Percentiles rank a stretch among this genome's conserved stretches.
phyloP scores from a whole-genome alignment of 2,113 vertebrate species.

The Odontesthes bonariensis region DNA sequence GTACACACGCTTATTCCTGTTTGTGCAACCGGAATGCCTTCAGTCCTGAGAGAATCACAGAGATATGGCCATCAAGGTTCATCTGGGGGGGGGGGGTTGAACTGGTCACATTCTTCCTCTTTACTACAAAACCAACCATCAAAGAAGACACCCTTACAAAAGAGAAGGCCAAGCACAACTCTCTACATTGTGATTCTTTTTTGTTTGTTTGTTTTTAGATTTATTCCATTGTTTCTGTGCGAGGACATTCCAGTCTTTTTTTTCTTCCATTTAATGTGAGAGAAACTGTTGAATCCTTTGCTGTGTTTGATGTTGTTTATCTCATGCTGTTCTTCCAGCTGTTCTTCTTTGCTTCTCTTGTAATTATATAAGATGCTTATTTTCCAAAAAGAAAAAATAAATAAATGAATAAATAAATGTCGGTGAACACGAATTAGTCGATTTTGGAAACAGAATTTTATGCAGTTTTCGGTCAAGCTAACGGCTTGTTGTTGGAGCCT shows the following conservation, averaged over 20 bases:
- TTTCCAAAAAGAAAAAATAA: conserved; percentile 53
- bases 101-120: conserved; percentile 1
- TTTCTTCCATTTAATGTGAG: conserved; percentile 58
- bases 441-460: conserved; percentile 69
- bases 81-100: conserved; percentile 28
- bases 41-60: conserved; percentile 40
- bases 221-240: conserved; percentile 57
- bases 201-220: conserved; percentile 37
- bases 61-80: conserved; percentile 13
- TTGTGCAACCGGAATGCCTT: conserved; percentile 62
- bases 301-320: conserved; percentile 65
- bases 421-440: conserved; percentile 65
- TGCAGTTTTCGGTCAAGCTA: not conserved
- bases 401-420: not conserved
- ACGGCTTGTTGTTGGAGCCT: not conserved
- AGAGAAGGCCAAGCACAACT: conserved; percentile 78
- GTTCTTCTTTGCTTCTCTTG: conserved; percentile 66
- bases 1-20: conserved; percentile 29
- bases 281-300: conserved; percentile 56
- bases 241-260: conserved; percentile 70
- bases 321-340: conserved; percentile 61
- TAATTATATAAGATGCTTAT: conserved; percentile 59
- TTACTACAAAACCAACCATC: conserved; percentile 23
- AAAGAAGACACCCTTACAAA: conserved; percentile 17
- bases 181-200: conserved; percentile 41